phyloP scores from a whole-genome alignment of 2,113 vertebrate species.

The Steatornis caripensis region DNA sequence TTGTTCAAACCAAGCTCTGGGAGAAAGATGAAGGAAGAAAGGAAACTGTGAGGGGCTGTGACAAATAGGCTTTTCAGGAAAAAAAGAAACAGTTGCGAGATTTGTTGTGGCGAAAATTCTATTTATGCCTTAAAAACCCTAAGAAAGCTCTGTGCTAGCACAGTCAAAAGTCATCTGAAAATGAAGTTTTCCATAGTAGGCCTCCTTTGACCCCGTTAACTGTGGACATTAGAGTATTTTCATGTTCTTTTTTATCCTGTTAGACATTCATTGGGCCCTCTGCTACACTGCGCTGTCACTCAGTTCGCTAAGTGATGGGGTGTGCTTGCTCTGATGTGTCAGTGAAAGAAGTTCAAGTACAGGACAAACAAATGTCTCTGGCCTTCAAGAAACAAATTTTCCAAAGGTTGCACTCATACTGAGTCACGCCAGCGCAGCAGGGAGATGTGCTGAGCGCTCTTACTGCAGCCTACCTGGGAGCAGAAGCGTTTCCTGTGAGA shows the following conservation, averaged over 20 bases:
- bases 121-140: background rate
- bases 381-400: constrained; percentile 54
- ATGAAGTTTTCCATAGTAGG: background rate
- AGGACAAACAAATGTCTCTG: constrained; percentile 49
- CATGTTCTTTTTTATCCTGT: background rate
- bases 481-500: background rate
- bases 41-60: background rate
- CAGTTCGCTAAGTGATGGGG: background rate
- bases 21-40: background rate
- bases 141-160: background rate
- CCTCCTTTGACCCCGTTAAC: background rate
- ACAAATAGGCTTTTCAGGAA: background rate
- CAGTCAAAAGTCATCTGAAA: background rate
- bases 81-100: background rate
- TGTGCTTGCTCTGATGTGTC: background rate
- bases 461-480: background rate
- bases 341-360: background rate
- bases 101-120: background rate
- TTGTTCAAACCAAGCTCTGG: background rate
- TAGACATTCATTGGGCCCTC: background rate
- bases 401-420: constrained; percentile 17
- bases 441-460: background rate
- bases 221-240: background rate
- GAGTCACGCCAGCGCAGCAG: background rate
- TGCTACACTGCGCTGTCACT: background rate